Base-by-base conservation (phyloP, 2,797 vertebrate species). In the Myripristis murdjan region DNA sequence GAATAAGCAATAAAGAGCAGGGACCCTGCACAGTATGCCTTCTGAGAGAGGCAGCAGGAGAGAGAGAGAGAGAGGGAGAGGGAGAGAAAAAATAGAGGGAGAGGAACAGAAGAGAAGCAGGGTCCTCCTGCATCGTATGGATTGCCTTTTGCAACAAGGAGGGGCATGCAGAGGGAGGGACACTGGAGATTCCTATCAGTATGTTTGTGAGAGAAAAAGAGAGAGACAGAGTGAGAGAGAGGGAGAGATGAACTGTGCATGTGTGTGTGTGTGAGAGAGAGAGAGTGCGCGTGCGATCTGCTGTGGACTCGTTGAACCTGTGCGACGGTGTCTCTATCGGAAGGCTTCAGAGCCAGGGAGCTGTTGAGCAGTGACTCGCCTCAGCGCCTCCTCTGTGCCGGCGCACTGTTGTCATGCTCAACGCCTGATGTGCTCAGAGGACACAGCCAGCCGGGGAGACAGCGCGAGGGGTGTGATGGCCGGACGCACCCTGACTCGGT, bases 1-100 rank as follows among this genome's bases (percentile, higher is more conserved):
- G 77, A 86, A 87, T 79, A 84, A 90, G 89, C 84, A 75, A 90
- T 91, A 91, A 90, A 93, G 87, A 90, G 81, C 87, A 77, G 83
- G 71, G 82, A 89, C 78, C 81, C 72, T 82, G 87, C 72, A 86
- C 80, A 82, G 73, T 85, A 79, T 84, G 86, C 66, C 70, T 84
- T 72, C 69, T 77, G 84, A 89, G 81, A 84, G 83, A 73, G 74
- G 76, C 53, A 75, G 77, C 20, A 6, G n/a, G 52, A 55, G 46
- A 64, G 43, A 54, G 54, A 44, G 20, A 48, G 14, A 63, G 55
- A 53, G 48, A 22, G 55, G 63, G 56, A 44, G 46, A 14, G 55
- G 58, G 37, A 24, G 55, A 76, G 73, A 83, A 56, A 53, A 70
- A 64, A 59, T 51, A 73, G 65, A 72, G 62, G 47, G 58, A 20